Conservation (phyloP, 2,113 vertebrate species). For the Sprattus sprattus region DNA sequence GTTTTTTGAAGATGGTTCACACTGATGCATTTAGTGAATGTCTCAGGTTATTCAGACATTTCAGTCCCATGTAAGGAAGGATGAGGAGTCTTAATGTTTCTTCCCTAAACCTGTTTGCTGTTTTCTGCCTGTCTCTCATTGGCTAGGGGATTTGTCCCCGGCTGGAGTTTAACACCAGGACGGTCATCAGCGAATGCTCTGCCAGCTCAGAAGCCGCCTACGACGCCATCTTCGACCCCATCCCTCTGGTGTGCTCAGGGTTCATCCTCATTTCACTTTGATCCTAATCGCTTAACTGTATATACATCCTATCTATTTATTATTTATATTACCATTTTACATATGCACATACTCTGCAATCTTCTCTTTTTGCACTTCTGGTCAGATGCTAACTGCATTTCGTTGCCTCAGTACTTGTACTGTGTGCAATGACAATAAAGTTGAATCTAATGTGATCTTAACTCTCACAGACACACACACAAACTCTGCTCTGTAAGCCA, state of each 20-base stretch:
- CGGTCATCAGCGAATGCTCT: constrained; percentile 72
- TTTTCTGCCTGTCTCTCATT: constrained; percentile 12
- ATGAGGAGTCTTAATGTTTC: too few relatives aligned
- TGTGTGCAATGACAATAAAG: too few relatives aligned
- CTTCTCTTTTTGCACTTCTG: too few relatives aligned
- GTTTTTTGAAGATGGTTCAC: neutral
- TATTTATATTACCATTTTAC: too few relatives aligned
- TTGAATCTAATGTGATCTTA: too few relatives aligned
- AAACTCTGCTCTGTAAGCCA: neutral
- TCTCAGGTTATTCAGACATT: neutral
- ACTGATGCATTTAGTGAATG: neutral
- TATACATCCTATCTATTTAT: too few relatives aligned
- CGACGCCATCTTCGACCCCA: constrained; percentile 45
- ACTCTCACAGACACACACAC: neutral
- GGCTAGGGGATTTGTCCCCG: constrained; percentile 77
- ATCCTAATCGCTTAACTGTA: too few relatives aligned
- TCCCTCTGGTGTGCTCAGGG: neutral
- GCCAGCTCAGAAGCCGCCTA: constrained; percentile 53
- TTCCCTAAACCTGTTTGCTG: neutral
- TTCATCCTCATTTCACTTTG: too few relatives aligned
- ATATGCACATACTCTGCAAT: too few relatives aligned
- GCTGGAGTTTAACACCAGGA: constrained; percentile 78
- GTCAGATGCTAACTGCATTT: too few relatives aligned
- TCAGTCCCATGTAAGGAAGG: too few relatives aligned
- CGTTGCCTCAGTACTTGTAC: too few relatives aligned